Percentiles rank a stretch among this genome's conserved stretches.
These are phyloP conservation scores for Aelia acuminata DNA, from an alignment of 2,888 invertebrate species.

Conservation along the genomic window DNA sequence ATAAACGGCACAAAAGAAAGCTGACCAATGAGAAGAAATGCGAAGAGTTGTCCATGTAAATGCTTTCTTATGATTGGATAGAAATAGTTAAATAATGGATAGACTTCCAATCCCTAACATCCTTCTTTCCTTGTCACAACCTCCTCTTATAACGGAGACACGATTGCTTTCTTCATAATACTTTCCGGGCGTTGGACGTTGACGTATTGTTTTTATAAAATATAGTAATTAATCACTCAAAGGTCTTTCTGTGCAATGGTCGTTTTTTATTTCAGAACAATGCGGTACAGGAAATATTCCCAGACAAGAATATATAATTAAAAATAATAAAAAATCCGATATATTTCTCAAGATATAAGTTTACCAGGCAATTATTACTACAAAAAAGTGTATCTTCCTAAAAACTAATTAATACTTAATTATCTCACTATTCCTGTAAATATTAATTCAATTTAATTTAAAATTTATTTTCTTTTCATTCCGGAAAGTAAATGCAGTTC, in stretches of 20 bases:
- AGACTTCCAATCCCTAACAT: neutral
- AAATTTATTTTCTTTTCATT: no score
- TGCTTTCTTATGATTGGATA: slow-evolving; percentile 5
- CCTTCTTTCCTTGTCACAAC: neutral
- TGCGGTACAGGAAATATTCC: no score
- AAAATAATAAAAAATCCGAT: no score
- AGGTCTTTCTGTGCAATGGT: neutral
- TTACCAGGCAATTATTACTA: no score
- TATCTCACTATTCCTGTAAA: no score
- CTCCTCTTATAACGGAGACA: neutral
- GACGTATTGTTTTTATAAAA: neutral
- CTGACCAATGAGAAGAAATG: neutral
- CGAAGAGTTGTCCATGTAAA: neutral
- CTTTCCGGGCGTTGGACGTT: neutral
- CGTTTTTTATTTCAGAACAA: no score
- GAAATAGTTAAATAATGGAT: slow-evolving; percentile 4
- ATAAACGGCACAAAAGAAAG: neutral
- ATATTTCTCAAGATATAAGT: no score
- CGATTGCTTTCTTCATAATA: neutral
- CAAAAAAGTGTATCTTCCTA: no score
- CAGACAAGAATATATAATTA: no score
- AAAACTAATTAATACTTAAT: no score
- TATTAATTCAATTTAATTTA: no score
- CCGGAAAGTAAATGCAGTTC: no score
- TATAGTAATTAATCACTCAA: neutral